Conservation (phyloP, 2,797 vertebrate species). For the Poeciliopsis turneri region DNA sequence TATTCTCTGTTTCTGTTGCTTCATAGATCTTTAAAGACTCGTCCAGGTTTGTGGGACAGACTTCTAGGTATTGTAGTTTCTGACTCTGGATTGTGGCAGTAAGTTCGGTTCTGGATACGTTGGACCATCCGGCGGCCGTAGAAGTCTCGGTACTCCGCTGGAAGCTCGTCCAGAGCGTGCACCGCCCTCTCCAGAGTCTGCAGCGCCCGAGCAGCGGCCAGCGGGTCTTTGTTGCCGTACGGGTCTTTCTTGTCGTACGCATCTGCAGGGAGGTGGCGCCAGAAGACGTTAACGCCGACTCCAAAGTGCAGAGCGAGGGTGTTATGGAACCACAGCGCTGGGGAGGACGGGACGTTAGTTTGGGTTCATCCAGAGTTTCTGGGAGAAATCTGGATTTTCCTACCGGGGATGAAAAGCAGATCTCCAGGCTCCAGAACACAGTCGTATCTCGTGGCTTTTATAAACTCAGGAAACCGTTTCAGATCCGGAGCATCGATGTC, state of each 20-base stretch:
- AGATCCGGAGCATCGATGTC: slow-evolving; percentile 90
- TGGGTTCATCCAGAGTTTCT: neutral
- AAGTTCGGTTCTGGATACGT: slow-evolving; percentile 86
- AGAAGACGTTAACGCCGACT: slow-evolving; percentile 93
- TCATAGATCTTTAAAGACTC: neutral
- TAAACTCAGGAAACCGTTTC: slow-evolving; percentile 89
- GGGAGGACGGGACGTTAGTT: neutral
- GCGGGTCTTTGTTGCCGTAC: slow-evolving; percentile 93
- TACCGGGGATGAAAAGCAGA: slow-evolving; percentile 95
- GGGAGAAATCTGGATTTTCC: slow-evolving; percentile 20
- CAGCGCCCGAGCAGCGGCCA: slow-evolving; percentile 86
- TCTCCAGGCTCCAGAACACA: slow-evolving; percentile 91
- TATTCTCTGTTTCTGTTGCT: neutral
- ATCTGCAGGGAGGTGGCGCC: slow-evolving; percentile 89
- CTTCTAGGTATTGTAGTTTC: slow-evolving; percentile 17
- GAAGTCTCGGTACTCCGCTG: slow-evolving; percentile 91
- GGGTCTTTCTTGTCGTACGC: slow-evolving; percentile 92
- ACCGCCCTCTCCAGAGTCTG: slow-evolving; percentile 83
- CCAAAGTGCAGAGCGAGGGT: slow-evolving; percentile 92
- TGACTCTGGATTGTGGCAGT: slow-evolving; percentile 42
- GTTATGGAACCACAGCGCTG: slow-evolving; percentile 98
- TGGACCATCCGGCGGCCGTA: slow-evolving; percentile 93
- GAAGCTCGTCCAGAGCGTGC: slow-evolving; percentile 85
- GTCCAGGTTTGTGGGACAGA: slow-evolving; percentile 42
- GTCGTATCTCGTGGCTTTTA: slow-evolving; percentile 86